Conservation (phyloP, 2,888 invertebrate genomes). For the Amphipyra berbera region DNA sequence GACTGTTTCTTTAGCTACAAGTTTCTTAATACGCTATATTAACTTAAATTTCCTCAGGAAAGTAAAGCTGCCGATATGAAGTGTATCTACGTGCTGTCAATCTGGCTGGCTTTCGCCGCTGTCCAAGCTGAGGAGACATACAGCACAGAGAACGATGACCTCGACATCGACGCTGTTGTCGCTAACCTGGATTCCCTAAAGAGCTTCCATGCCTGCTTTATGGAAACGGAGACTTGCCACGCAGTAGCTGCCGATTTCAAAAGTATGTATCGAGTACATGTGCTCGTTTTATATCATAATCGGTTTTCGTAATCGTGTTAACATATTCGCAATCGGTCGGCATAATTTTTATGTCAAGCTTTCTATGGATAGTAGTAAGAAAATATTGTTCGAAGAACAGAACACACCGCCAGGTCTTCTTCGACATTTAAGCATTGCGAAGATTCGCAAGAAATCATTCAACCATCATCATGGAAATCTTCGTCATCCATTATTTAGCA, state of each 20-base stretch:
- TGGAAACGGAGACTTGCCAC: conserved; percentile 68
- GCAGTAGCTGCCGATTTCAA: conserved; percentile 69
- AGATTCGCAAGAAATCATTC: no score
- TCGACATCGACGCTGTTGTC: conserved; percentile 73
- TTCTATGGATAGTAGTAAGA: no score
- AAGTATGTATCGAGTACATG: conserved; percentile 68
- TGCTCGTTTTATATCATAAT: conserved; percentile 4
- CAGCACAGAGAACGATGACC: conserved; percentile 72
- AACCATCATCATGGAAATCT: no score
- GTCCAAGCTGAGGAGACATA: conserved; percentile 68
- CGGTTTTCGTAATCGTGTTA: conserved; percentile 9
- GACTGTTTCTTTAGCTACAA: no score
- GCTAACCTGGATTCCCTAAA: conserved; percentile 55
- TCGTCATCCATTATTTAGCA: no score
- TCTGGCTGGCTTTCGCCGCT: conserved; percentile 59
- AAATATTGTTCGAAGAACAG: no score
- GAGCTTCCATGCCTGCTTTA: conserved; percentile 71
- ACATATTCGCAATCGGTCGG: conserved; percentile 6
- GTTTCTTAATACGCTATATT: not conserved
- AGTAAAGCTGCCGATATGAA: conserved; percentile 65
- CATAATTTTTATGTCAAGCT: no score
- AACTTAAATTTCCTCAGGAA: conserved; percentile 9
- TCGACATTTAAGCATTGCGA: no score
- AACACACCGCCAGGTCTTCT: no score
- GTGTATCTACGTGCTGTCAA: conserved; percentile 61